Percentiles rank a stretch among this genome's conserved stretches.
These are phyloP conservation scores for Drosophila mettleri DNA, from an alignment of 2,888 invertebrate genomes.

Conservation along the genomic window DNA sequence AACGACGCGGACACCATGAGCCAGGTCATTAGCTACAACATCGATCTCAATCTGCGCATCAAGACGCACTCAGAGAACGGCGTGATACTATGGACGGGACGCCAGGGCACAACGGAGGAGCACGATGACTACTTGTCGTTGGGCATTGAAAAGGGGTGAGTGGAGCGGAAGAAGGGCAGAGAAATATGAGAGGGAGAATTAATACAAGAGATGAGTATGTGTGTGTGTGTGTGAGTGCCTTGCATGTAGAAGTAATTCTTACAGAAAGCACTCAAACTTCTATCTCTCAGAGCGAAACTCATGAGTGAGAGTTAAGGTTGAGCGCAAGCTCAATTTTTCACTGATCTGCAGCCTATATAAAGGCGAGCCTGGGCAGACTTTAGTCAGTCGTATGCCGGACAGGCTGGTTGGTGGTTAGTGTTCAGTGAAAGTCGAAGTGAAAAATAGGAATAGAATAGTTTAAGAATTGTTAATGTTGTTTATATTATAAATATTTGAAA, in stretches of 20 bases:
- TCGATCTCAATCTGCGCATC: slow-evolving; percentile 95
- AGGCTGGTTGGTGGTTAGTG: too few species aligned
- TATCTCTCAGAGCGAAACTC: background rate
- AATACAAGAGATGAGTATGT: background rate
- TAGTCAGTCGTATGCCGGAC: background rate
- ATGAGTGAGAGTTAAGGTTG: background rate
- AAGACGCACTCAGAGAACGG: slow-evolving; percentile 90
- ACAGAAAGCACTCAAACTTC: background rate
- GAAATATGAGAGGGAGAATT: background rate
- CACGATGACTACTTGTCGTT: slow-evolving; percentile 93
- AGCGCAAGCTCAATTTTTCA: background rate
- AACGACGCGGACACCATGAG: slow-evolving; percentile 94
- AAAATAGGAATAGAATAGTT: too few species aligned
- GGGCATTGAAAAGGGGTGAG: slow-evolving; percentile 91
- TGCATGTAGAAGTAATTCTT: background rate
- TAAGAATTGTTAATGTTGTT: background rate
- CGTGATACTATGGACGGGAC: slow-evolving; percentile 94
- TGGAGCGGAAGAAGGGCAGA: background rate
- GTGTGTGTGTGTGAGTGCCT: background rate
- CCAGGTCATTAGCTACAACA: slow-evolving; percentile 92
- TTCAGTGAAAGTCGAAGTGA: too few species aligned
- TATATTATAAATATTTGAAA: too few species aligned
- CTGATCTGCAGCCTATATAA: background rate
- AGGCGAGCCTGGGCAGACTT: background rate
- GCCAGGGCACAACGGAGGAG: slow-evolving; percentile 86